Conservation (phyloP, 2,797 vertebrate species). For the Melanotaenia parkinsoni region DNA sequence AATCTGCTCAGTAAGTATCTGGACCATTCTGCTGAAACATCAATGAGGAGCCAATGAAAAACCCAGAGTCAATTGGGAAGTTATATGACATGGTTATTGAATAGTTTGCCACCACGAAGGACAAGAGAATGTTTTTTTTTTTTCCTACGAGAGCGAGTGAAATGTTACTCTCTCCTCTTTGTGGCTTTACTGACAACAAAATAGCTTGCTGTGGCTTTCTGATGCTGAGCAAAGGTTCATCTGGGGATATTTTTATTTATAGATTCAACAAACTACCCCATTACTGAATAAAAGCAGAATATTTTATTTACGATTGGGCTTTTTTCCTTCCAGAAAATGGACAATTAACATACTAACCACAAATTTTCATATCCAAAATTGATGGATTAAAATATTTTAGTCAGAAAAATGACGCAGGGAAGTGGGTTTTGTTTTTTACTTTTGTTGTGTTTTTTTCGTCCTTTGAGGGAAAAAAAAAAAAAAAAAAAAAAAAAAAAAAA, state of each 20-base stretch:
- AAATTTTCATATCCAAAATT: neutral
- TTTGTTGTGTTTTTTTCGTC: too few relatives aligned
- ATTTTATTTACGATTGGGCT: neutral
- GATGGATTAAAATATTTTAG: neutral
- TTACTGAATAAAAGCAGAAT: neutral
- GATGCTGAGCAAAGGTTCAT: constrained; percentile 1
- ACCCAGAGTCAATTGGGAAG: constrained; percentile 24
- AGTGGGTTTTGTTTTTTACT: too few relatives aligned
- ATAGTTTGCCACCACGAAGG: constrained; percentile 30
- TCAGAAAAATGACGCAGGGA: too few relatives aligned
- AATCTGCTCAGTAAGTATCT: constrained; percentile 31
- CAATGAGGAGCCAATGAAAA: constrained; percentile 31
- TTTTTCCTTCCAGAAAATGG: neutral
- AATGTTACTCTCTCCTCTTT: constrained; percentile 17
- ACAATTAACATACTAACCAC: neutral
- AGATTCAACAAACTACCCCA: neutral
- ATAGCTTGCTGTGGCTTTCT: neutral
- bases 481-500: neutral
- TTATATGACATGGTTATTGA: constrained; percentile 45
- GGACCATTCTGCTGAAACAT: constrained; percentile 29
- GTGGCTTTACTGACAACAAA: constrained; percentile 23
- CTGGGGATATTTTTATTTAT: neutral
- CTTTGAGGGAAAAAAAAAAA: too few relatives aligned
- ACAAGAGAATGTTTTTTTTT: constrained; percentile 5
- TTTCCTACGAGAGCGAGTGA: constrained; percentile 11